A percentile compares a stretch with the other conserved stretches of the same genome.
Evolutionary conservation across 2,113 vertebrate species (phyloP).

Genomic region (Triplophysa siluroides): DNA sequence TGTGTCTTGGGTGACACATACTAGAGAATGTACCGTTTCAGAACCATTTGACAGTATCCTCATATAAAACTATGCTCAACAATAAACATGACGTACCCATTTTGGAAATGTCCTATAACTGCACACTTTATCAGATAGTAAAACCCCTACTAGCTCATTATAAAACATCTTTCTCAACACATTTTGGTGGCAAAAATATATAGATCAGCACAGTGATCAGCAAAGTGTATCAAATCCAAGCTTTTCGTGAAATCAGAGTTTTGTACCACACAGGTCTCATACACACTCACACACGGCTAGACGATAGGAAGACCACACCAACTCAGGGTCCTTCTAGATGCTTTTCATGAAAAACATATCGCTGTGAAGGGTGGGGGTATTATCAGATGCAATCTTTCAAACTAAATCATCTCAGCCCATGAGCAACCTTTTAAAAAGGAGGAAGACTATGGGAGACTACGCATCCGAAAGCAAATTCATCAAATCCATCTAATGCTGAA

Average conservation of each 20-base stretch:
- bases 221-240: slow-evolving; percentile 68
- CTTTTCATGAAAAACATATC: slow-evolving; percentile 46
- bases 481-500: slow-evolving; percentile 50
- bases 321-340: slow-evolving; percentile 57
- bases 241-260: slow-evolving; percentile 64
- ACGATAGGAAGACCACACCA: slow-evolving; percentile 46
- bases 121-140: slow-evolving; percentile 43
- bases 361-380: slow-evolving; percentile 53
- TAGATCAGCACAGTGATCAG: slow-evolving; percentile 58
- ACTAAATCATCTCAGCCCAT: slow-evolving; percentile 46
- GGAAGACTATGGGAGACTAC: slow-evolving; percentile 31
- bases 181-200: slow-evolving; percentile 58
- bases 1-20: neutral
- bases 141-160: slow-evolving; percentile 61
- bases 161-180: slow-evolving; percentile 57
- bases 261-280: slow-evolving; percentile 65
- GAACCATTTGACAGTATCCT: slow-evolving; percentile 29
- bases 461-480: slow-evolving; percentile 57
- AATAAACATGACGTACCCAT: slow-evolving; percentile 51
- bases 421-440: slow-evolving; percentile 44
- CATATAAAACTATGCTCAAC: slow-evolving; percentile 51
- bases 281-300: slow-evolving; percentile 44
- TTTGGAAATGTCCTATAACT: slow-evolving; percentile 47
- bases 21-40: neutral
- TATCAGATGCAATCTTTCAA: slow-evolving; percentile 38